Conservation (phyloP, 2,113 vertebrate genomes). For the Sinocyclocheilus anophthalmus region DNA sequence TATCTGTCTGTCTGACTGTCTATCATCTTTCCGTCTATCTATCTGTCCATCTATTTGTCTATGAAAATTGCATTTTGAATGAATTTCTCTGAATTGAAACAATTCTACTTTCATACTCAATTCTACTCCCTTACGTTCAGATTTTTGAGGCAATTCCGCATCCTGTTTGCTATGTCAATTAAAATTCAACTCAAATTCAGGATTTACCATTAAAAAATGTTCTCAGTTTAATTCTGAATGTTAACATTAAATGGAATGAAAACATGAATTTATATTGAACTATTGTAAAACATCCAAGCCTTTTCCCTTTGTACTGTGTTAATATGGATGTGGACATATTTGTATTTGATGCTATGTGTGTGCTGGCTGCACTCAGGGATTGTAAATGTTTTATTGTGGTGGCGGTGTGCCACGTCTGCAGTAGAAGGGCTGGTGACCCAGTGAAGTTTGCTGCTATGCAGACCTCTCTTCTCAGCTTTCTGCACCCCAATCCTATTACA, state of each 20-base stretch:
- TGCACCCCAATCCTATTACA: conserved; percentile 35
- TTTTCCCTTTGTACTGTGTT: neutral
- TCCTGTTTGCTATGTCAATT: neutral
- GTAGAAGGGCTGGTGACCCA: conserved; percentile 73
- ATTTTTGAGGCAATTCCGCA: neutral
- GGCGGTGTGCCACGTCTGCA: conserved; percentile 72
- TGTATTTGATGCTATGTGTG: conserved; percentile 35
- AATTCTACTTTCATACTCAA: neutral
- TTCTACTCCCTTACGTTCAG: no score
- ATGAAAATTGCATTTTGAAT: no score
- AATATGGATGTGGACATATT: conserved; percentile 13
- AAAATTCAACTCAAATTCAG: neutral
- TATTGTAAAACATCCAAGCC: neutral
- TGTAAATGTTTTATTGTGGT: conserved; percentile 73
- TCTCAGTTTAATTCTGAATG: neutral
- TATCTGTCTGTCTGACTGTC: neutral
- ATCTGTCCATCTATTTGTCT: neutral
- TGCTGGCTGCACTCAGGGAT: conserved; percentile 36
- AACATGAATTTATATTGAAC: neutral
- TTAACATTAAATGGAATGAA: neutral
- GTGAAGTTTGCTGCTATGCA: conserved; percentile 78
- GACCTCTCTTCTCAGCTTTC: conserved; percentile 50
- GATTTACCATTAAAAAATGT: neutral
- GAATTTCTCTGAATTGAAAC: no score
- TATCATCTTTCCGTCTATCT: neutral